Evolutionary conservation across 2,888 invertebrate species (phyloP).

Genomic region (Monoplex corrugatus): DNA sequence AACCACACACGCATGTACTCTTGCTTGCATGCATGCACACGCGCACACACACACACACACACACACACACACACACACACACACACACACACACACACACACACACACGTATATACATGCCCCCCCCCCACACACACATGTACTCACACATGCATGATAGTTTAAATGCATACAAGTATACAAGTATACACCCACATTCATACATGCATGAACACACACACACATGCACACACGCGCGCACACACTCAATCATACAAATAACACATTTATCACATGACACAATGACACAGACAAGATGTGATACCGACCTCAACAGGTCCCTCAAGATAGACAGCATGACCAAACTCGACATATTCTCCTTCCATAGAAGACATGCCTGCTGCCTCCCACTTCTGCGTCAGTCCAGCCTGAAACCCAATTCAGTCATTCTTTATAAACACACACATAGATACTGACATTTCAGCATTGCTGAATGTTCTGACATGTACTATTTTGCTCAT

Average conservation of each 20-base stretch:
- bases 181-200: not conserved
- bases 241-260: not conserved
- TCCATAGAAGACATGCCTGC: slow-evolving; percentile 91
- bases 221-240: not conserved
- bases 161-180: not conserved
- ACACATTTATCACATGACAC: not conserved
- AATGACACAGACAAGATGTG: not conserved
- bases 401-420: slow-evolving; percentile 76
- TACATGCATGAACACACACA: not conserved
- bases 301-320: slow-evolving; percentile 88
- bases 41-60: not conserved
- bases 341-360: slow-evolving; percentile 91
- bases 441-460: not conserved
- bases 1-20: not conserved
- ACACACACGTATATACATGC: too few relatives aligned
- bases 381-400: slow-evolving; percentile 79
- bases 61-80: not conserved
- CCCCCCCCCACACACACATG: not conserved
- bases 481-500: not conserved
- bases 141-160: not conserved
- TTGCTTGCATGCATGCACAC: not conserved
- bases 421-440: slow-evolving; percentile 9
- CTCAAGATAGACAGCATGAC: slow-evolving; percentile 86
- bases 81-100: too few relatives aligned
- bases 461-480: not conserved